Conservation (phyloP, 2,113 vertebrate species). For the Pangasianodon gigas region DNA sequence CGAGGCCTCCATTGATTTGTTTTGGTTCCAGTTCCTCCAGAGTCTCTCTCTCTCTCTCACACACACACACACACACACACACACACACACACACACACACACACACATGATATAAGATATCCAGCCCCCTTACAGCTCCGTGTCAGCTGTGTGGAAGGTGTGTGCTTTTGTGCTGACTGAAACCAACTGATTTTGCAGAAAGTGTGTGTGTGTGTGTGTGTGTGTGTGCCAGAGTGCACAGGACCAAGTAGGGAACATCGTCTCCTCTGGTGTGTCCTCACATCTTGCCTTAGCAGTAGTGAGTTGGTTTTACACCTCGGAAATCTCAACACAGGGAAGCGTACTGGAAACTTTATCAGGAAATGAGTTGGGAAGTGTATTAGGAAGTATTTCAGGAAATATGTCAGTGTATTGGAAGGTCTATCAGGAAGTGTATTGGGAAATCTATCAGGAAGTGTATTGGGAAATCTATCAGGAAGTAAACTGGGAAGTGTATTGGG, state of each 20-base stretch:
- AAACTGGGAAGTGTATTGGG: too few species aligned
- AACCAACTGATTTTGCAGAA: conserved; percentile 4
- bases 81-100: background rate
- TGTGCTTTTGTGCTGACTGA: background rate
- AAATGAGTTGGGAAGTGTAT: background rate
- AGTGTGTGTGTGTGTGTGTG: conserved; percentile 26
- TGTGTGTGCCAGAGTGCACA: conserved; percentile 5
- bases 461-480: too few species aligned
- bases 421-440: background rate
- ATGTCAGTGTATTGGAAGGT: background rate
- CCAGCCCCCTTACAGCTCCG: background rate
- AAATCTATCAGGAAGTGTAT: too few species aligned
- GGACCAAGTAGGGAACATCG: conserved; percentile 24
- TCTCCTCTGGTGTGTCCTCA: background rate
- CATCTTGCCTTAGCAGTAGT: background rate
- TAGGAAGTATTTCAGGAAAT: background rate
- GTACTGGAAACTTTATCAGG: background rate
- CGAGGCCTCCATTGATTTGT: background rate
- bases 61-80: too few species aligned
- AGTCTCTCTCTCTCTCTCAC: background rate
- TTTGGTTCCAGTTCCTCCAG: background rate
- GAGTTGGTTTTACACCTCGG: background rate
- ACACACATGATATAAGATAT: background rate
- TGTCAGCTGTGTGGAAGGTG: background rate
- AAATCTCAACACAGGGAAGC: background rate